Percentiles rank a stretch among this genome's conserved stretches.
These are phyloP conservation scores for Sympetrum striolatum DNA, from an alignment of 2,888 invertebrate species.

Conservation along the genomic window DNA sequence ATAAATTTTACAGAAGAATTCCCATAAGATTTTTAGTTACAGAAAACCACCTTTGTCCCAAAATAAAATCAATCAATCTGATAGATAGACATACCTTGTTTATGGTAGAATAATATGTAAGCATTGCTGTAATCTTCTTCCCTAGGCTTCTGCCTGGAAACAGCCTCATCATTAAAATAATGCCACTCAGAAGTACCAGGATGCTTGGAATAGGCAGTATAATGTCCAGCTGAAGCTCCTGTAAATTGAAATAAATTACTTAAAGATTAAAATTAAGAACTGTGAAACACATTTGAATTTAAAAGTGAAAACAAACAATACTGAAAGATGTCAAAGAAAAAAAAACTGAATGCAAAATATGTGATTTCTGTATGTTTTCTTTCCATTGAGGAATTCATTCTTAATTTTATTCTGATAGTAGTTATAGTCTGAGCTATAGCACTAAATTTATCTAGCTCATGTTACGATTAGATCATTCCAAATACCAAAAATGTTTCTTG, in stretches of 20 bases:
- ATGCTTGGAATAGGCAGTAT: slow-evolving; percentile 68
- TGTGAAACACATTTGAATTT: background rate
- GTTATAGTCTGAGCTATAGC: too few species aligned
- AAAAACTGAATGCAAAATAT: background rate
- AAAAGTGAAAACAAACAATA: background rate
- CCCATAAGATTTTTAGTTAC: too few species aligned
- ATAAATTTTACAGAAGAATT: background rate
- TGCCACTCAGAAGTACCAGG: slow-evolving; percentile 66
- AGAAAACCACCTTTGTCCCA: background rate
- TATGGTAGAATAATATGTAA: slow-evolving; percentile 70
- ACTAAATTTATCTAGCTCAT: too few species aligned
- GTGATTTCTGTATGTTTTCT: too few species aligned
- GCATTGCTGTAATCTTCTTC: slow-evolving; percentile 68
- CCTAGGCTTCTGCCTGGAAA: slow-evolving; percentile 63
- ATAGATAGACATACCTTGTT: slow-evolving; percentile 58
- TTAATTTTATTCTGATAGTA: too few species aligned
- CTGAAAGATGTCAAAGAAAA: background rate
- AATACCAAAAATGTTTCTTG: too few species aligned
- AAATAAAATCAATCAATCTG: background rate
- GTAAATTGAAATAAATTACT: slow-evolving; percentile 16
- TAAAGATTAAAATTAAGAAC: background rate
- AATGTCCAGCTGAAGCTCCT: slow-evolving; percentile 70
- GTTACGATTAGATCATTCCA: too few species aligned
- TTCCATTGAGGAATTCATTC: too few species aligned
- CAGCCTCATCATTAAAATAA: slow-evolving; percentile 68